Conservation (phyloP, 1,140 invertebrate species). For the Drosophila willistoni region DNA sequence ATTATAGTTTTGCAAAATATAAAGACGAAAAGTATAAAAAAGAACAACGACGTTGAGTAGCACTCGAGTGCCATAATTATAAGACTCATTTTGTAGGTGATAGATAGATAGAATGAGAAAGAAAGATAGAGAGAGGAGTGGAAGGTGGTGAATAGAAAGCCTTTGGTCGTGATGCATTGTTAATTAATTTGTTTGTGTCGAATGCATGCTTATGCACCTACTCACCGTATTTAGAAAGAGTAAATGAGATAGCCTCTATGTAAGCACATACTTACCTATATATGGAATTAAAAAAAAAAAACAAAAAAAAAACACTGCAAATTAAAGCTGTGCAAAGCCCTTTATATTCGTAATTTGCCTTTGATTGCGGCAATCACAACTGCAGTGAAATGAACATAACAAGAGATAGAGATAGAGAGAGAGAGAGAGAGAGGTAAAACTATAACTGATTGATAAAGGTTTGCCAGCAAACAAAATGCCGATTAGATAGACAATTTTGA, state of each 20-base stretch:
- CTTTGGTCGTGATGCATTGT: slow-evolving; percentile 62
- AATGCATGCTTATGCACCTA: slow-evolving; percentile 49
- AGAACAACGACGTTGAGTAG: slow-evolving; percentile 52
- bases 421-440: slow-evolving; percentile 33
- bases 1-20: slow-evolving; percentile 59
- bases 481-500: neutral
- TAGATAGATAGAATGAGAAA: neutral
- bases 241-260: slow-evolving; percentile 27
- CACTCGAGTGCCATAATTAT: slow-evolving; percentile 76
- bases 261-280: neutral
- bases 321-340: slow-evolving; percentile 52
- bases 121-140: neutral
- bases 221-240: slow-evolving; percentile 26
- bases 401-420: neutral
- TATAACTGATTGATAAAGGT: neutral
- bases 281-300: neutral
- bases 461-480: neutral
- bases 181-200: slow-evolving; percentile 75
- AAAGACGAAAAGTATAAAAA: slow-evolving; percentile 33
- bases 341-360: slow-evolving; percentile 40
- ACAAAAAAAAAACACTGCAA: neutral
- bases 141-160: neutral
- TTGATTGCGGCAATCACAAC: slow-evolving; percentile 36
- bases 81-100: slow-evolving; percentile 46
- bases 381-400: neutral